Evolutionary conservation across 2,113 vertebrate genomes (phyloP), one percentile per base, ranked within the genome.

Genomic region (Oreochromis tanganicae): DNA sequence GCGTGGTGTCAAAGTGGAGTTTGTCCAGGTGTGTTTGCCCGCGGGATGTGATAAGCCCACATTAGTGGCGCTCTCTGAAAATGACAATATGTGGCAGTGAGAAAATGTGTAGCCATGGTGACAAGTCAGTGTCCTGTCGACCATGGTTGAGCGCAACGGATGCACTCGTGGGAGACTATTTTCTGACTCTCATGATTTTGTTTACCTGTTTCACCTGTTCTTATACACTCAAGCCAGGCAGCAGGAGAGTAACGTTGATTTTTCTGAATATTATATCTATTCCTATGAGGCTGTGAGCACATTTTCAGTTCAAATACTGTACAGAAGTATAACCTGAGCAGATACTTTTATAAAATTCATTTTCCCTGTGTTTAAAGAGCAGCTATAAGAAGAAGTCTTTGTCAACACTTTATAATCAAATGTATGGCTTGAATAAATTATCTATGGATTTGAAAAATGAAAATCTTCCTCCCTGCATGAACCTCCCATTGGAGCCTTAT

Each of bases 101-200:
- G 85, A 86, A 75, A 90, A 89, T 85, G 85, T 91, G 95, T 94
- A 86, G 16, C 93, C 93, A 95, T 94, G 94, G 94, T 87, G 91
- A 95, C 91, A 66, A 63, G 54, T 93, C 90, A 54, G 81, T 87
- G 88, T 90, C 93, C 63, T 85, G 81, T 88, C 63, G 80, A 85
- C 86, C 86, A 75, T 9, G 9, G 46, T 80, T 46, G 36, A 57
- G 79, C 27, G 6, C 7, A 63, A 78, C 63, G 38, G 83, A 87
- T 24, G 38, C 32, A 41, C 78, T 86, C n/a, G 24, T 63, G 54
- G 81, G 80, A 89, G 84, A 84, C 48, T 88, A 85, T 93, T 92
- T 89, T 88, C 90, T 86, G 83, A 81, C 21, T 88, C 66, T 80
- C 17, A 16, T 71, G 36, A 21, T 84, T 83, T 52, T 66, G 83